Evolutionary conservation across 1,140 invertebrate genomes (phyloP).

Genomic region (Pachypsylla venusta): DNA sequence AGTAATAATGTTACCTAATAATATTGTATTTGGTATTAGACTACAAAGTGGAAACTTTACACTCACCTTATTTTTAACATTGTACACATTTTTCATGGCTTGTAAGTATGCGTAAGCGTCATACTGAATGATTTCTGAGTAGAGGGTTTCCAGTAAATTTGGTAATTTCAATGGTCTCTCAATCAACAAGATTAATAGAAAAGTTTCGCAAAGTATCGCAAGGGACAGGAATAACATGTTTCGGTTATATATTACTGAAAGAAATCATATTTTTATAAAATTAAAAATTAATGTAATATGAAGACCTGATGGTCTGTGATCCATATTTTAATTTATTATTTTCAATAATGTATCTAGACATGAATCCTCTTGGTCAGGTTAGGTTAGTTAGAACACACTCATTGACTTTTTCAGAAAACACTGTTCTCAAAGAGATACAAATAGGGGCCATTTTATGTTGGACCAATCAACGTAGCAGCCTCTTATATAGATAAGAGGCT

Average conservation of each 20-base stretch:
- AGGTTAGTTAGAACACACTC: no score
- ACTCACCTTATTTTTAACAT: background rate
- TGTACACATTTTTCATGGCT: background rate
- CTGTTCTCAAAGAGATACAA: no score
- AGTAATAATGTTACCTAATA: background rate
- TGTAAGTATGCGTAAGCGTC: background rate
- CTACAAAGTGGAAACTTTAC: background rate
- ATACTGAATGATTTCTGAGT: background rate
- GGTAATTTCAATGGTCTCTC: background rate
- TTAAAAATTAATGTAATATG: no score
- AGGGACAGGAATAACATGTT: background rate
- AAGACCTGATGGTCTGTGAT: no score
- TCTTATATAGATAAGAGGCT: no score
- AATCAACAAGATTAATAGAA: background rate
- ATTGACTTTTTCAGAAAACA: no score
- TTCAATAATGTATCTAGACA: no score
- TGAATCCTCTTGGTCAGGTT: no score
- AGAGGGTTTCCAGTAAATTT: background rate
- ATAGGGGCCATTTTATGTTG: no score
- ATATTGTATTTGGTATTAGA: background rate
- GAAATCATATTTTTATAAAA: no score
- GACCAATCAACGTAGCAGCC: no score
- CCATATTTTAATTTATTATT: no score
- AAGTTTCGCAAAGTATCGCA: background rate
- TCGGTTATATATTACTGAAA: background rate